Evolutionary conservation across 2,888 invertebrate species (phyloP).

Genomic region (Schizaphis graminum): DNA sequence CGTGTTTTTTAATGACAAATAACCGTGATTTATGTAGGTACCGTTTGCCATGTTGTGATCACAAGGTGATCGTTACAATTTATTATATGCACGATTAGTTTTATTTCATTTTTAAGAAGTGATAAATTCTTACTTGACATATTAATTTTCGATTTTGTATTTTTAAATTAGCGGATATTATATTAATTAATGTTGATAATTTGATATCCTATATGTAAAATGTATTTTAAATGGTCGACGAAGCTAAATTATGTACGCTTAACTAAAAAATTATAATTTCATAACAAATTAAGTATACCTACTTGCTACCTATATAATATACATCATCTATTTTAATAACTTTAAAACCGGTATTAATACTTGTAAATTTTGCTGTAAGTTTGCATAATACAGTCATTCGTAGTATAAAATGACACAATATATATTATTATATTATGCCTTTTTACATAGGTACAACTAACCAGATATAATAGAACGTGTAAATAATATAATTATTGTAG

Average conservation of each 20-base stretch:
- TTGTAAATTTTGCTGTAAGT: background rate
- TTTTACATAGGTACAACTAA: background rate
- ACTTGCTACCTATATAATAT: background rate
- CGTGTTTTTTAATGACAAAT: slow-evolving; percentile 13
- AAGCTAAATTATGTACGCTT: background rate
- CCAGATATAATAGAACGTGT: background rate
- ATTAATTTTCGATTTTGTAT: background rate
- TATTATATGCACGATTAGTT: slow-evolving; percentile 15
- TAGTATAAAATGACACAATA: background rate
- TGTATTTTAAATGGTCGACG: background rate
- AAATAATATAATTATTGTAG: background rate
- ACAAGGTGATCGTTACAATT: slow-evolving; percentile 26
- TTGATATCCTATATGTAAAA: background rate
- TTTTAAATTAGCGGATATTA: background rate
- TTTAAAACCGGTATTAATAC: background rate
- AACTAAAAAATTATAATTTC: background rate
- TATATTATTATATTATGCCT: background rate
- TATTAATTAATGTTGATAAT: background rate
- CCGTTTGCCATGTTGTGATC: background rate
- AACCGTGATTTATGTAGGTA: background rate
- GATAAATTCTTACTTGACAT: slow-evolving; percentile 11
- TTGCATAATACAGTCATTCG: slow-evolving; percentile 16
- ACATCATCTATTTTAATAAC: background rate
- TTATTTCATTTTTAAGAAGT: background rate
- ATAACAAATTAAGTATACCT: background rate